phyloP scores from a whole-genome alignment of 35 echinoderm and acorn worm species.

The Ptychodera flava region DNA sequence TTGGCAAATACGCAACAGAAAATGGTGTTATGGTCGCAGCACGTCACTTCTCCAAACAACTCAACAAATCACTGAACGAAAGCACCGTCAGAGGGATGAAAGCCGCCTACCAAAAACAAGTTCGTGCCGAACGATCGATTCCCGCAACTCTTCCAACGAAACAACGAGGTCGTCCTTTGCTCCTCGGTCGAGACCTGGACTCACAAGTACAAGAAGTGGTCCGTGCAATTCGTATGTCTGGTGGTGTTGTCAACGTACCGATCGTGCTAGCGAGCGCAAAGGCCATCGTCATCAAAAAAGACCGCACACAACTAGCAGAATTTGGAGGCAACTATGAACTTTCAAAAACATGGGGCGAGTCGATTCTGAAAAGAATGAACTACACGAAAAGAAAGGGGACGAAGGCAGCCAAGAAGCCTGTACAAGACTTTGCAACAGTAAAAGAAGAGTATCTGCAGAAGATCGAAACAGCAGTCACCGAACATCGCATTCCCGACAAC shows the following conservation, averaged over 20 bases:
- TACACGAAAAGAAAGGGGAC: constrained; percentile 35
- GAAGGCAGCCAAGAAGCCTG: constrained; percentile 6
- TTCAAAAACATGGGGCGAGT: constrained; percentile 18
- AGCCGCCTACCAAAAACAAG: background rate
- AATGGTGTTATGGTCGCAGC: too few species aligned
- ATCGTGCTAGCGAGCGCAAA: too few species aligned
- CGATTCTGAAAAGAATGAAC: constrained; percentile 7
- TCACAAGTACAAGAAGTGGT: constrained; percentile 10
- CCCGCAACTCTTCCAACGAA: background rate
- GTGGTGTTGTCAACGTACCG: constrained; percentile 8
- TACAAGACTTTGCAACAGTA: constrained; percentile 10
- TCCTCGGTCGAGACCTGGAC: background rate
- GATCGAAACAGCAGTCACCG: constrained; percentile 7
- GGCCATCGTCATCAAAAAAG: background rate
- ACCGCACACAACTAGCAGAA: background rate
- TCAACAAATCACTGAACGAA: too few species aligned
- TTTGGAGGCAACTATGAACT: background rate
- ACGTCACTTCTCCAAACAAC: too few species aligned
- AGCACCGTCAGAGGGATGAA: constrained; percentile 1
- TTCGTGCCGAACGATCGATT: background rate
- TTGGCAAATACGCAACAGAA: too few species aligned
- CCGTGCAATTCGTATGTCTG: background rate
- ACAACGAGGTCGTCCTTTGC: background rate
- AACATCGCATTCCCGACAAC: constrained; percentile 16
- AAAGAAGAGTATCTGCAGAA: constrained; percentile 6